A percentile compares a stretch with the other conserved stretches of the same genome.
phyloP scores from a whole-genome alignment of 1,140 invertebrate species.

The Anastrepha obliqua region DNA sequence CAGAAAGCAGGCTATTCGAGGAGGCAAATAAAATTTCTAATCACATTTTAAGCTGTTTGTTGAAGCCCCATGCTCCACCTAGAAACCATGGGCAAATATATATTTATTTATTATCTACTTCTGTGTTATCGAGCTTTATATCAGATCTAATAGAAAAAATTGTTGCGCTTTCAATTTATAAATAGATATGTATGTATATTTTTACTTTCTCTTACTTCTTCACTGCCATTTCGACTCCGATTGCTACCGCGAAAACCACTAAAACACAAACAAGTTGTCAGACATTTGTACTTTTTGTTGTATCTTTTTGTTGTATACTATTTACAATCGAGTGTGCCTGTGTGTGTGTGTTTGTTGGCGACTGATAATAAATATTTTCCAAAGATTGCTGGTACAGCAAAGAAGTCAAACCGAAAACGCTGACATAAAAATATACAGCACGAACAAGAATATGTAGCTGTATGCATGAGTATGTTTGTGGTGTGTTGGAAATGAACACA shows the following conservation, averaged over 20 bases:
- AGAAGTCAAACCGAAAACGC: background rate
- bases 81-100: no score
- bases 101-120: no score
- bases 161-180: no score
- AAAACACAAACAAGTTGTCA: constrained; percentile 7
- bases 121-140: no score
- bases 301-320: no score
- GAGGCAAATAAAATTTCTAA: no score
- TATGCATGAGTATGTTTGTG: background rate
- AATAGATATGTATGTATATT: background rate
- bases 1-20: no score
- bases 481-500: background rate
- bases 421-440: background rate
- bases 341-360: background rate
- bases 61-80: no score
- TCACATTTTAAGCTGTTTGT: no score
- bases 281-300: background rate
- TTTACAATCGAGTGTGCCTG: background rate
- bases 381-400: background rate
- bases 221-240: background rate
- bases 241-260: background rate
- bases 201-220: background rate
- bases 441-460: background rate
- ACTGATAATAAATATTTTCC: background rate
- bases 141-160: no score